Evolutionary conservation across 1,140 invertebrate genomes (phyloP), one percentile per base, ranked within the genome.

Genomic region (Andrena cerasifolii): DNA sequence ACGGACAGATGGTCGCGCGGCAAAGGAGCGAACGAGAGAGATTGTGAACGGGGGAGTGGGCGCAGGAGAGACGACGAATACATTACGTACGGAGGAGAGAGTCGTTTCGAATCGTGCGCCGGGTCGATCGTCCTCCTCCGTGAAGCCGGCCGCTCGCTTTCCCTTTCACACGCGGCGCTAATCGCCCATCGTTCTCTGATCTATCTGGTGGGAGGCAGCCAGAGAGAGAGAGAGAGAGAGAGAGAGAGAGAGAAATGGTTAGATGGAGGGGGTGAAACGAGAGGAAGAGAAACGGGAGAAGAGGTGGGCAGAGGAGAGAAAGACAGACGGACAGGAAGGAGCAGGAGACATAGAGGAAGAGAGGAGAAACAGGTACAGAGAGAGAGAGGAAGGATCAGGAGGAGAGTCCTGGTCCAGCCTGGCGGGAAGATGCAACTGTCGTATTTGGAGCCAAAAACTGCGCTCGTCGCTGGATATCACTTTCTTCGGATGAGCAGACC

Each of bases 101-200:
- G 88, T 90, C 88, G 85, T 89, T 86, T 87, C 79, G 85, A 87
- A 80, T 79, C 84, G 82, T 87, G 87, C 83, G 84, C 84, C 84
- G 86, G 88, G 88, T 90, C 89, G 90, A 88, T 90, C 90, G 87
- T 91, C 89, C 89, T 90, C 89, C 87, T 89, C 89, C 87, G 85
- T 86, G 85, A 78, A 89, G 89, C 82, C 89, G 89, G 85, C 87
- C 89, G 86, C 87, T 91, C 88, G 90, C 90, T 90, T 91, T 91
- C 90, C 90, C 90, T 91, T 91, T 91, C 90, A 91, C 90, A 91
- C 90, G 90, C 90, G 89, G 87, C 83, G 86, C 90, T 91, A 91
- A 91, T 91, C 90, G 90, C 88, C 87, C 89, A 91, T 90, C 90
- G 90, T 90, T 87, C 88, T 87, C 85, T 87, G 88, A 91, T 90